Base-by-base conservation (phyloP, 2,797 vertebrate genomes). In the Crocodylus rhombifer region DNA sequence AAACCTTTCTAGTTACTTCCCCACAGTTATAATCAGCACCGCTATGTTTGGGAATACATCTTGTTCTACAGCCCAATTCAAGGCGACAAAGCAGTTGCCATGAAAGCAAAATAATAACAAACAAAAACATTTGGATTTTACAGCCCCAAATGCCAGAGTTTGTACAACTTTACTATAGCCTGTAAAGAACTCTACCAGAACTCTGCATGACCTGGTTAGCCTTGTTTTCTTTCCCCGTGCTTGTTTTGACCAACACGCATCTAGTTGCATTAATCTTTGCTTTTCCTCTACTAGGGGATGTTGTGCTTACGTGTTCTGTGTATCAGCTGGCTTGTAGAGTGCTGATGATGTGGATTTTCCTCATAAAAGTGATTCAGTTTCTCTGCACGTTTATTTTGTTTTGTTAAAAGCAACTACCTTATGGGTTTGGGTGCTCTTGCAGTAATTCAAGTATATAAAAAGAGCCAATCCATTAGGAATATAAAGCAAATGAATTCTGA, bases 21-120 rank as follows among this genome's bases (percentile, higher is more conserved):
- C 78, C 57, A 84, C 28, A 80, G 0, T 28, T 60, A 10, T 80
- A 36, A 82, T 26, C 20, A 57, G 33, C 89, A 75, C 55, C 74
- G 60, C 16, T 89, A 17, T n/a, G 33, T 80, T 90, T 65, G 30
- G 67, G 80, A 75, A 17, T 64, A 26, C 51, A 74, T 14, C 5
- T 57, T 69, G 28, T 14, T 77, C 7, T 25, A 33, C 15, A 14
- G 5, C 42, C 80, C 69, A 12, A 14, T 92, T 91, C 91, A 84
- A 89, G 86, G 55, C 83, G 26, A 77, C 89, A 93, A 82, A 85
- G 78, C 71, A 82, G 23, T 82, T 89, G 71, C 67, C 95, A 86
- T 92, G 57, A 80, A 82, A 95, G 65, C 79, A 88, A 58, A 42
- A 42, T 42, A 42, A 42, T 42, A 42, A 51, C 28, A 26, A n/a